These are phyloP conservation scores for Tricholauxania praeusta DNA, from an alignment of 2,888 invertebrate species.

Conservation along the genomic window DNA sequence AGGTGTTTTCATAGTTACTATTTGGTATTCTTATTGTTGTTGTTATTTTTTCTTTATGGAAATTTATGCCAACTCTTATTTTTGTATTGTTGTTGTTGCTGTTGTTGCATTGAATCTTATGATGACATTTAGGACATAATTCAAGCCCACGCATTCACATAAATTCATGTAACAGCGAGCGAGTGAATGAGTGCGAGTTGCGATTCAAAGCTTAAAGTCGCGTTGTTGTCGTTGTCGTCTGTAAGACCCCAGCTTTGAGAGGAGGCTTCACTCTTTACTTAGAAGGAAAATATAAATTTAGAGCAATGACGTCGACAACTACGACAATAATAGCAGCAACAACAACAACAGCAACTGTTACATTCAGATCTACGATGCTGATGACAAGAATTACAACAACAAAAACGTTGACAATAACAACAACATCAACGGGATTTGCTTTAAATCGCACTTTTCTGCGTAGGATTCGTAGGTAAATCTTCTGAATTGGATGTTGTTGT, in stretches of 20 bases:
- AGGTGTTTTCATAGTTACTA: neutral
- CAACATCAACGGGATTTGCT: constrained; percentile 34
- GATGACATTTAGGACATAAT: constrained; percentile 68
- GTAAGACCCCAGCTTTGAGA: constrained; percentile 48
- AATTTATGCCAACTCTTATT: constrained; percentile 68
- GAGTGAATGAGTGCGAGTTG: neutral
- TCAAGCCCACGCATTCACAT: constrained; percentile 65
- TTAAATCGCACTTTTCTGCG: constrained; percentile 28
- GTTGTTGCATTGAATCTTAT: constrained; percentile 67
- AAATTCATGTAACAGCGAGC: constrained; percentile 26
- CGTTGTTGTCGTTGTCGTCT: constrained; percentile 41
- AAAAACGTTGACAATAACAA: constrained; percentile 20
- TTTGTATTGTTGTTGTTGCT: constrained; percentile 52
- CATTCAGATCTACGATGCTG: constrained; percentile 9
- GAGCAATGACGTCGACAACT: constrained; percentile 28
- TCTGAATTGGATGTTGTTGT: neutral
- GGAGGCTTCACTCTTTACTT: constrained; percentile 1
- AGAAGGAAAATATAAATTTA: constrained; percentile 20
- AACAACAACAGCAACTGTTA: constrained; percentile 13
- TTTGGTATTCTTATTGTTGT: constrained; percentile 7
- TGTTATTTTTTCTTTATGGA: constrained; percentile 50
- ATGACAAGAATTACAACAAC: constrained; percentile 6
- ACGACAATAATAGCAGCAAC: constrained; percentile 17
- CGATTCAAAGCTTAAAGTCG: constrained; percentile 19
- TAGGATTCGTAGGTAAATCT: constrained; percentile 43